Evolutionary conservation across 2,888 invertebrate species (phyloP), one percentile per base, ranked within the genome.

Genomic region (Cotesia congregata): DNA sequence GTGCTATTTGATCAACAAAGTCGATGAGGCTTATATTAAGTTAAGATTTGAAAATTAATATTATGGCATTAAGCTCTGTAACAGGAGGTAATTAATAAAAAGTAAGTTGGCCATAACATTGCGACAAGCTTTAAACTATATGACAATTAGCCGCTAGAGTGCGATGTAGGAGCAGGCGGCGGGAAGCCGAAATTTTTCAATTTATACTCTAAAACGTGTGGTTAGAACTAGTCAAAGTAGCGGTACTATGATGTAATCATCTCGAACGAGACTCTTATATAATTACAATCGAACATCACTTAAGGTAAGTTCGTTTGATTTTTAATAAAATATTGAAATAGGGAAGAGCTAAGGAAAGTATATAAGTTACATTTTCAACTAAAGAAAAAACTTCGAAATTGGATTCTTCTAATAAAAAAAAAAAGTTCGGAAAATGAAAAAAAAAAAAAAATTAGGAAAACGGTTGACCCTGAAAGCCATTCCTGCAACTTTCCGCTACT

Each of bases 261-360:
- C 40, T 67, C 67, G 67, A n/a, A 41, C n/a, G 41, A 67, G 41
- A 15, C 67, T 39, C 15, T 41, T 40, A 17, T 68, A 41, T 40
- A 68, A 68, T 68, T 68, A 40, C 17, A 40, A 68, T 68, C 17
- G 67, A 68, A 68, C 40, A 9, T 68, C 67, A 68, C 41, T 68
- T 68, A 50, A 50, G 65, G 65, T 67, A 38, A 67, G 65, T 67
- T 67, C 38, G 65, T 67, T 67, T 67, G 30, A 67, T 67, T 39
- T 38, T 38, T 38, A 50, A 50, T n/a, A n/a, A 30, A 30, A 30
- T 30, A 30, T 30, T 30, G 0, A 30, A 30, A 30, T 2, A 30
- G 30, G 3, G 30, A 30, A 30, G 30, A 30, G 30, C 30, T 30
- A 3, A 3, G 30, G 3, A 30, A 30, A 30, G 3, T 30, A 30